A percentile compares a stretch with the other conserved stretches of the same genome.
Conservation (phyloP, 1,140 invertebrate species). For the Kradibia gibbosae region DNA sequence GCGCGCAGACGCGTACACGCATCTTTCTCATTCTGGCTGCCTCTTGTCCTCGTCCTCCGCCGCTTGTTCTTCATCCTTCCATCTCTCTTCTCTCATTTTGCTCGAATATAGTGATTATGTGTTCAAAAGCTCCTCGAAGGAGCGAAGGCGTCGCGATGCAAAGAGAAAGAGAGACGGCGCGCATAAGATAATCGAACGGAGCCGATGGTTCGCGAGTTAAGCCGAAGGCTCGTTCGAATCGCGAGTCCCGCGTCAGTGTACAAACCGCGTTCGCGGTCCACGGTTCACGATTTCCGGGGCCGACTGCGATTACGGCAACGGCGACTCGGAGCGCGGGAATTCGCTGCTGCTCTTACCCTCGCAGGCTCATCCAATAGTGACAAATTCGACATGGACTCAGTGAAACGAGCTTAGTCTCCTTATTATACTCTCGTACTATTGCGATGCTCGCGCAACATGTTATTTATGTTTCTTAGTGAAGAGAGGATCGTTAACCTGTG, state of each 20-base stretch:
- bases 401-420: too few species aligned
- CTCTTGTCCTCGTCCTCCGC: not conserved
- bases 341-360: conserved; percentile 44
- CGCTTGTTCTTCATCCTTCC: not conserved
- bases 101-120: not conserved
- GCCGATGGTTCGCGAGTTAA: conserved; percentile 62
- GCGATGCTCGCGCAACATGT: not conserved
- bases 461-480: not conserved
- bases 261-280: conserved; percentile 73
- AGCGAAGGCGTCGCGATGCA: not conserved
- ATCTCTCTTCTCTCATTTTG: not conserved
- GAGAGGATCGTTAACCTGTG: not conserved
- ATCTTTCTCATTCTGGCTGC: too few species aligned
- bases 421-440: too few species aligned
- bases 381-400: too few species aligned
- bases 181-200: conserved; percentile 52
- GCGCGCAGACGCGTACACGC: too few species aligned
- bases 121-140: not conserved
- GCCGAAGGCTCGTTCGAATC: conserved; percentile 71
- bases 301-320: conserved; percentile 49
- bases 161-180: not conserved
- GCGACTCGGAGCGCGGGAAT: conserved; percentile 51
- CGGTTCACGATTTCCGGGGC: conserved; percentile 70
- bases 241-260: conserved; percentile 72
- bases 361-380: too few species aligned